These are phyloP conservation scores for Rhynchonema sp. DNA, from an alignment of 2,888 invertebrate genomes.

Conservation along the genomic window DNA sequence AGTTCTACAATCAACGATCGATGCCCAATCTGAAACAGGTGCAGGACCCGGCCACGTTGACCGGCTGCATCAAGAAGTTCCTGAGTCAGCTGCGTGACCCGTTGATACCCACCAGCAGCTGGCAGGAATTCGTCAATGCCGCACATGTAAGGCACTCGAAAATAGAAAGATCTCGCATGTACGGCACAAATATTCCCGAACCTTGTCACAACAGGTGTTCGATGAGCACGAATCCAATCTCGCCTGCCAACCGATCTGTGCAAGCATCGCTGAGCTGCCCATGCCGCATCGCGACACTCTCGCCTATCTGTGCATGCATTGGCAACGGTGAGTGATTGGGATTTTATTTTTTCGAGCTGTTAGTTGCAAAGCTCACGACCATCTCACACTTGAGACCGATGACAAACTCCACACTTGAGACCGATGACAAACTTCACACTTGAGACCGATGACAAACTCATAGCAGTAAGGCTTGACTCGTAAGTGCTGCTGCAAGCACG, in stretches of 20 bases:
- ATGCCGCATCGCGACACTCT: slow-evolving; percentile 81
- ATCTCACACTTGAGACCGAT: background rate
- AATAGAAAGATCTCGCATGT: slow-evolving; percentile 29
- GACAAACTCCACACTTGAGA: background rate
- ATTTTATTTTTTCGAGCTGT: background rate
- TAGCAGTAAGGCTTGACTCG: no score
- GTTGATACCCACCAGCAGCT: slow-evolving; percentile 56
- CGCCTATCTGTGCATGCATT: slow-evolving; percentile 71
- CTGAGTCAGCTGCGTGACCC: slow-evolving; percentile 70
- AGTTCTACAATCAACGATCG: slow-evolving; percentile 63
- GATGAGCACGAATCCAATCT: background rate
- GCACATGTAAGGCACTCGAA: slow-evolving; percentile 37
- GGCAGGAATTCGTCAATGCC: slow-evolving; percentile 59
- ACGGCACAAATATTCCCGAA: slow-evolving; percentile 8
- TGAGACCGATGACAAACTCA: no score
- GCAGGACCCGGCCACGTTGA: slow-evolving; percentile 70
- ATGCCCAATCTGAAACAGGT: slow-evolving; percentile 61
- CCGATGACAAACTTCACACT: no score
- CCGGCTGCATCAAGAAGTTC: slow-evolving; percentile 85
- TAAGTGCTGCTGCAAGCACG: no score
- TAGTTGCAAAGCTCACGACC: background rate
- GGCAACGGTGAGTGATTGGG: slow-evolving; percentile 46
- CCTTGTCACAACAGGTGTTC: no score
- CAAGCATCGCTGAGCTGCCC: slow-evolving; percentile 63
- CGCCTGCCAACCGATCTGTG: slow-evolving; percentile 22